Base-by-base conservation (phyloP, 1,140 invertebrate genomes). In the Coelopa frigida region DNA sequence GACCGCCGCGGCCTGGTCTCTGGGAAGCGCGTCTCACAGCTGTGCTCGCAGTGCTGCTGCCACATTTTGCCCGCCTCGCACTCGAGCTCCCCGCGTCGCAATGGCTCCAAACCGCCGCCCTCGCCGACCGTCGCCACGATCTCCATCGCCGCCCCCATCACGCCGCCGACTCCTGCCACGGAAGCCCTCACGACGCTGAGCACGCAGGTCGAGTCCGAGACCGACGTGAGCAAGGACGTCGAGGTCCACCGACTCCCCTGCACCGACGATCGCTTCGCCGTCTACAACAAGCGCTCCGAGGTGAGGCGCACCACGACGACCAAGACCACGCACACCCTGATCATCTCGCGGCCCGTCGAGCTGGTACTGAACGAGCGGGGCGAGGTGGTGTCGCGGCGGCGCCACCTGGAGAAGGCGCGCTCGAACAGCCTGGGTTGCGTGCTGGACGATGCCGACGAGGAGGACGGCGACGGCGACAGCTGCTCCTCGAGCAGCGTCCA, bases 371-470 rank as follows among this genome's bases (percentile, higher is more conserved):
- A 66, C 21, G 52, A 59, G 7, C 53, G 51, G 14, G 63, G 63
- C 11, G 62, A 67, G 27, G 58, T 67, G 7, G 56, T 67, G 5
- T 49, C 54, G 8, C 41, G 46, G 17, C 38, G 58, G 7, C 46
- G 44, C 23, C 54, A 54, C 12, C 52, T 43, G 27, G 38, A 43
- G 29, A 46, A 44, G 7, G 41, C 46, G 7, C 64, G 64, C 8
- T 68, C 64, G 15, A 68, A 53, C 48, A 68, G 61, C 10, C 35
- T 68, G 4, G 61, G 60, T 5, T 65, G 59, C 43, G 52, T 65
- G 47, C 49, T 68, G 26, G 61, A 68, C 23, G 48, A 50, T 15
- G 17, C 23, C 24, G 27, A 24, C 7, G 48, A 49, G 32, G 5
- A 14, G 20, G 10, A 17, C 15, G 22, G 31, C 18, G 22, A 17